Conservation (phyloP, 2,797 vertebrate genomes). For the Poeciliopsis gracilis region DNA sequence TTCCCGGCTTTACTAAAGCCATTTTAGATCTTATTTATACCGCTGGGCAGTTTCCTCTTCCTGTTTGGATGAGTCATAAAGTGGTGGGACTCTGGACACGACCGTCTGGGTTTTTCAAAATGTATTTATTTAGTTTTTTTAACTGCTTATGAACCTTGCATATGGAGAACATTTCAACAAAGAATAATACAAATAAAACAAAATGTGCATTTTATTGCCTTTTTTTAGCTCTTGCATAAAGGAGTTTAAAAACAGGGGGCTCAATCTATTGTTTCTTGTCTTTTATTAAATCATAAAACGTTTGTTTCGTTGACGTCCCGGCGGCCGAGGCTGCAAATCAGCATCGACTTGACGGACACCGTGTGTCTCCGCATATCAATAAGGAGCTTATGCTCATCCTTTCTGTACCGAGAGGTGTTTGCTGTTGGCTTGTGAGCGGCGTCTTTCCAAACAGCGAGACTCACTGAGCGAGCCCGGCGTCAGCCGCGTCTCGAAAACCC, state of each 20-base stretch:
- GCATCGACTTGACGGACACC: background rate
- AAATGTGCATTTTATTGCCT: background rate
- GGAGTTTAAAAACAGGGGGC: no score
- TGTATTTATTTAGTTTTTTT: no score
- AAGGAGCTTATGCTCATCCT: slow-evolving; percentile 23
- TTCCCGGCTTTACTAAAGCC: background rate
- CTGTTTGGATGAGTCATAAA: background rate
- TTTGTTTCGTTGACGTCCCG: background rate
- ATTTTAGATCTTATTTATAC: background rate
- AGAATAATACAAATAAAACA: background rate
- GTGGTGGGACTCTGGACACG: background rate
- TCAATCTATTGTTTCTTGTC: background rate
- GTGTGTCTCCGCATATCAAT: slow-evolving; percentile 42
- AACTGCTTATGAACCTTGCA: background rate
- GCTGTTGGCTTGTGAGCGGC: background rate
- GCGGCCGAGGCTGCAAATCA: background rate
- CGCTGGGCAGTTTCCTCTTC: background rate
- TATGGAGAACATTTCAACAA: background rate
- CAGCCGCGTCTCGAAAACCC: slow-evolving; percentile 3
- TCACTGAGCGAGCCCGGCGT: background rate
- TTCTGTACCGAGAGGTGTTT: slow-evolving; percentile 5
- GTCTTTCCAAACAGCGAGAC: background rate
- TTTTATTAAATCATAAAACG: background rate
- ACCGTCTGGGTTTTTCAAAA: background rate
- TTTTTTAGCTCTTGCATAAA: background rate